Conservation (phyloP, 2,797 vertebrate genomes). For the Lagocephalus sceleratus region DNA sequence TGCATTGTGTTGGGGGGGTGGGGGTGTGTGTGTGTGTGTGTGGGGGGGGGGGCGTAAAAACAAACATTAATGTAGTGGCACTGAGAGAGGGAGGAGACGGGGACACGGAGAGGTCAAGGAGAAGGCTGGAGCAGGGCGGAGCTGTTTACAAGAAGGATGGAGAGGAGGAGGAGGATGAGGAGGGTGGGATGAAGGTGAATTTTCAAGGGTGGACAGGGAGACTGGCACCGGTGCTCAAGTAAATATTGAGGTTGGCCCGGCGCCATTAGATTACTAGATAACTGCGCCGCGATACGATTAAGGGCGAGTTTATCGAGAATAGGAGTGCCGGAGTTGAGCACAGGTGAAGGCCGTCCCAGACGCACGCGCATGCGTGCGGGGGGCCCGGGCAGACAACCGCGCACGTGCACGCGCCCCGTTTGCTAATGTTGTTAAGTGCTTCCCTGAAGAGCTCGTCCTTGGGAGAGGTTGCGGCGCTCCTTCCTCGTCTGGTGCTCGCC, state of each 20-base stretch:
- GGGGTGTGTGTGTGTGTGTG: not conserved
- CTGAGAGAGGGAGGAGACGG: not conserved
- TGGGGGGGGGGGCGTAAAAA: not conserved
- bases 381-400: not conserved
- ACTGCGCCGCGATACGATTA: slow-evolving; percentile 42
- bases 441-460: slow-evolving; percentile 48
- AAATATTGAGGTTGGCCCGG: slow-evolving; percentile 34
- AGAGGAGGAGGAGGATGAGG: slow-evolving; percentile 13
- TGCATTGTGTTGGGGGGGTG: not conserved
- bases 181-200: slow-evolving; percentile 4
- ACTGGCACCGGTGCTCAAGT: slow-evolving; percentile 23
- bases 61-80: not conserved
- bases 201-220: slow-evolving; percentile 12
- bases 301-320: slow-evolving; percentile 40
- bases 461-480: slow-evolving; percentile 38
- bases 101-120: slow-evolving; percentile 30
- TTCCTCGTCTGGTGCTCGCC: slow-evolving; percentile 16
- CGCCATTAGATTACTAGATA: slow-evolving; percentile 53
- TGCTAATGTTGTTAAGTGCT: slow-evolving; percentile 41
- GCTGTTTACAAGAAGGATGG: slow-evolving; percentile 15
- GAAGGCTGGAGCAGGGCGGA: slow-evolving; percentile 11
- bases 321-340: slow-evolving; percentile 18
- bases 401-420: slow-evolving; percentile 11
- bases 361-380: slow-evolving; percentile 4
- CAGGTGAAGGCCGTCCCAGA: slow-evolving; percentile 38